These are phyloP conservation scores for Drosophila meridionalis DNA, from an alignment of 2,888 invertebrate genomes.

Conservation along the genomic window DNA sequence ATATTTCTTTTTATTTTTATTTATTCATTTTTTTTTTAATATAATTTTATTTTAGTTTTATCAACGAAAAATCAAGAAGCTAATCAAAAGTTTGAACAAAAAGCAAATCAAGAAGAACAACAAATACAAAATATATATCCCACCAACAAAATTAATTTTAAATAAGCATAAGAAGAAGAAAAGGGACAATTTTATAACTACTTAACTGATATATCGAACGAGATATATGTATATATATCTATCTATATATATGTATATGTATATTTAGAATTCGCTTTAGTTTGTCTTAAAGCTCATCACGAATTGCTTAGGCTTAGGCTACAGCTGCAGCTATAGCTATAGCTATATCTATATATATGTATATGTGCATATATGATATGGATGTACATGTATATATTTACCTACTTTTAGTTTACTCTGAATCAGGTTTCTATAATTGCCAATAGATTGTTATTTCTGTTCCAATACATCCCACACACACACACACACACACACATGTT, in stretches of 20 bases:
- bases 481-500: conserved; percentile 19
- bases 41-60: not conserved
- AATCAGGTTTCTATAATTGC: conserved; percentile 73
- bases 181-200: conserved; percentile 27
- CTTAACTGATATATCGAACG: conserved; percentile 4
- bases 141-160: conserved; percentile 75
- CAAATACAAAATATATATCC: conserved; percentile 81
- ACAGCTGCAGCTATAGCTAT: conserved; percentile 42
- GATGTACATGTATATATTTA: not conserved
- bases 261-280: conserved; percentile 26
- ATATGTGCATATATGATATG: conserved; percentile 10
- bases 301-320: conserved; percentile 46
- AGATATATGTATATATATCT: conserved; percentile 17
- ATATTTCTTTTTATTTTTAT: conserved; percentile 36
- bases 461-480: conserved; percentile 3
- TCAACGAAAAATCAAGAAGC: conserved; percentile 14
- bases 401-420: conserved; percentile 51
- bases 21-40: conserved; percentile 8
- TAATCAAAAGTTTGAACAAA: conserved; percentile 46
- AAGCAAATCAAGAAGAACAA: conserved; percentile 52
- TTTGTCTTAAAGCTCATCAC: conserved; percentile 23
- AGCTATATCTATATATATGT: conserved; percentile 21
- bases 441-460: conserved; percentile 55
- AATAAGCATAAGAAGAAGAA: conserved; percentile 44
- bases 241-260: conserved; percentile 1